Evolutionary conservation across 2,888 invertebrate genomes (phyloP).

Genomic region (Pseudanteris insignis): DNA sequence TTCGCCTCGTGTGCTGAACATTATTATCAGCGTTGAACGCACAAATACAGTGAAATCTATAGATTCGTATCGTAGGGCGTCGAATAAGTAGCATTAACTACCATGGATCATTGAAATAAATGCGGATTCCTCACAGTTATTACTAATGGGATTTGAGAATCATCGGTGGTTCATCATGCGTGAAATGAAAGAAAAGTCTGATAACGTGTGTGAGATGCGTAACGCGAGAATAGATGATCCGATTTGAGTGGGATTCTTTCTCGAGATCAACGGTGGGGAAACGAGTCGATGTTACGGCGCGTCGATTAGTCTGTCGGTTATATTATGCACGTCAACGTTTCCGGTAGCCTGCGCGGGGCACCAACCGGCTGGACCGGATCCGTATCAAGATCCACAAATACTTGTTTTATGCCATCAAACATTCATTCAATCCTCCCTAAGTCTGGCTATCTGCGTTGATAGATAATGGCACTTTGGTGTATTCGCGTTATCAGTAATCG

Average conservation of each 20-base stretch:
- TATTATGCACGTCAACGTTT: slow-evolving; percentile 38
- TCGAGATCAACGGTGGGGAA: slow-evolving; percentile 8
- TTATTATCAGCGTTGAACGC: too few species aligned
- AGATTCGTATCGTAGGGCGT: too few species aligned
- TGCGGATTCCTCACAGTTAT: slow-evolving; percentile 3
- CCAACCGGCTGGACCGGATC: slow-evolving; percentile 34
- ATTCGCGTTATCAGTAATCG: slow-evolving; percentile 17
- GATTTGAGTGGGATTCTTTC: slow-evolving; percentile 12
- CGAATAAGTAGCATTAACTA: too few species aligned
- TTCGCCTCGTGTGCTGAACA: too few species aligned
- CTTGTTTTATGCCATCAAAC: slow-evolving; percentile 50
- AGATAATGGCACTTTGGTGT: slow-evolving; percentile 12
- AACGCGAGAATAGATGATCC: slow-evolving; percentile 18
- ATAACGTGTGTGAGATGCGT: slow-evolving; percentile 25
- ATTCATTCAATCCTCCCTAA: slow-evolving; percentile 54
- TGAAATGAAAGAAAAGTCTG: slow-evolving; percentile 26
- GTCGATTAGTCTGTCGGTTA: slow-evolving; percentile 22
- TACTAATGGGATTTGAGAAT: slow-evolving; percentile 12
- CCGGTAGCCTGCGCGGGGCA: slow-evolving; percentile 33
- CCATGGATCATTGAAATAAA: too few species aligned
- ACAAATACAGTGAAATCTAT: too few species aligned
- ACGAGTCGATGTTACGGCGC: slow-evolving; percentile 6
- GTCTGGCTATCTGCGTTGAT: slow-evolving; percentile 12
- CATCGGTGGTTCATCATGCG: slow-evolving; percentile 21
- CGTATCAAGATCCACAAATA: slow-evolving; percentile 59